phyloP scores from a whole-genome alignment of 2,113 vertebrate species.

The Aspidoscelis tigris region DNA sequence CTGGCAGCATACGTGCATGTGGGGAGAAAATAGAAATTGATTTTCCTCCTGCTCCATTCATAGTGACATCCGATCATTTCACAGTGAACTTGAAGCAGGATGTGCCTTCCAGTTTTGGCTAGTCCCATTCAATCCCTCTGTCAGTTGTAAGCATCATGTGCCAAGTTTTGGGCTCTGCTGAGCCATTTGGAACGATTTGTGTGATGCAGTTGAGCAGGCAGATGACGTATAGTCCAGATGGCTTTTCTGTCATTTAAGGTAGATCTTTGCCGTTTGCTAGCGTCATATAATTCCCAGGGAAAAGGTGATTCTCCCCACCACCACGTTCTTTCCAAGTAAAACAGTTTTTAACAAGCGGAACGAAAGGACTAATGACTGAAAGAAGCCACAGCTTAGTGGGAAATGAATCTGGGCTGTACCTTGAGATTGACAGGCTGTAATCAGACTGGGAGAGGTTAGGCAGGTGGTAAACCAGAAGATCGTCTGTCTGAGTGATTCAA shows the following conservation, averaged over 20 bases:
- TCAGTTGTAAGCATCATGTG: neutral
- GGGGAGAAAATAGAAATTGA: conserved; percentile 14
- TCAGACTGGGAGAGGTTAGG: neutral
- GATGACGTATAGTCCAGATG: conserved; percentile 39
- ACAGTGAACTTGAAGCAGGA: neutral
- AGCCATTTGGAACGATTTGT: conserved; percentile 16
- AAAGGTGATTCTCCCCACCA: conserved; percentile 29
- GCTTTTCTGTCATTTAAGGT: conserved; percentile 41
- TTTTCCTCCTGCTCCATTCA: conserved; percentile 28
- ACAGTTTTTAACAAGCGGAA: neutral
- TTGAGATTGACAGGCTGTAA: neutral
- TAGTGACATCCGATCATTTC: conserved; percentile 9
- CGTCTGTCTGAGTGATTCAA: neutral
- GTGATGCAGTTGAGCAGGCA: conserved; percentile 44
- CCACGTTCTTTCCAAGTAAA: conserved; percentile 12
- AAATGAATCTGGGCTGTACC: neutral
- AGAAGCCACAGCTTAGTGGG: neutral
- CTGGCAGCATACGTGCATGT: neutral
- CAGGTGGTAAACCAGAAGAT: neutral
- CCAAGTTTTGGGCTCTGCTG: conserved; percentile 11
- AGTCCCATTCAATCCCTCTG: conserved; percentile 20
- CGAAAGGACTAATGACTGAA: neutral
- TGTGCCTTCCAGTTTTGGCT: conserved; percentile 17
- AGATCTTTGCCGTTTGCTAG: conserved; percentile 66
- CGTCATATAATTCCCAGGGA: conserved; percentile 24